Percentiles rank a stretch among this genome's conserved stretches.
Evolutionary conservation across 2,113 vertebrate species (phyloP).

Genomic region (Loxodonta africana): DNA sequence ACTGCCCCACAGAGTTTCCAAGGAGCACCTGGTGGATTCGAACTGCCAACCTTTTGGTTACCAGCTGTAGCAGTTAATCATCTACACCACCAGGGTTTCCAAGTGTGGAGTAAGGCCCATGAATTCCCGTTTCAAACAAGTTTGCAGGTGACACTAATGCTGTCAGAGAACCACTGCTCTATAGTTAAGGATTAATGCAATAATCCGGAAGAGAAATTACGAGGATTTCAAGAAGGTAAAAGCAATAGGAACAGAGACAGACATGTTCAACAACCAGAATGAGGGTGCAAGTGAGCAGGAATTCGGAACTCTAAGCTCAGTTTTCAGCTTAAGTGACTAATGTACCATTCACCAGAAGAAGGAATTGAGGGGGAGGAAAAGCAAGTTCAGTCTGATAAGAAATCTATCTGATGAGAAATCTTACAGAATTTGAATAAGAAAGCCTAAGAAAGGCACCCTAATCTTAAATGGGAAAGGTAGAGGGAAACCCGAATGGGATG

Average conservation of each 20-base stretch:
- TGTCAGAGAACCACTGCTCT: not conserved
- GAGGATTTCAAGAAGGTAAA: not conserved
- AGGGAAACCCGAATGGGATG: not conserved
- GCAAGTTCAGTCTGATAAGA: not conserved
- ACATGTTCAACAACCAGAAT: not conserved
- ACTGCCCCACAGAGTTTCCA: too few relatives aligned
- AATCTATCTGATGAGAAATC: not conserved
- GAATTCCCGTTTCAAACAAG: not conserved
- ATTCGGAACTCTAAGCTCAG: not conserved
- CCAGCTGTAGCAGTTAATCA: too few relatives aligned
- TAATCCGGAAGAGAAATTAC: not conserved
- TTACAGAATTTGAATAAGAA: not conserved
- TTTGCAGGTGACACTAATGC: not conserved
- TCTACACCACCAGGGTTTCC: too few relatives aligned
- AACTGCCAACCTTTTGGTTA: too few relatives aligned
- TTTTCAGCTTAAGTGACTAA: not conserved
- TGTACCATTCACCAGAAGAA: not conserved
- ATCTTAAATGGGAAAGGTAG: not conserved
- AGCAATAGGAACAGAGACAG: not conserved
- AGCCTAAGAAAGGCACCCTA: not conserved
- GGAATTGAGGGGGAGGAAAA: not conserved
- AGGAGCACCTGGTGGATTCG: too few relatives aligned
- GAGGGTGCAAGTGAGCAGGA: not conserved
- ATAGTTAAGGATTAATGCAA: conserved; percentile 9
- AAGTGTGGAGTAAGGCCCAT: not conserved